These are phyloP conservation scores for Merluccius polli DNA, from an alignment of 2,797 vertebrate species.

Conservation along the genomic window DNA sequence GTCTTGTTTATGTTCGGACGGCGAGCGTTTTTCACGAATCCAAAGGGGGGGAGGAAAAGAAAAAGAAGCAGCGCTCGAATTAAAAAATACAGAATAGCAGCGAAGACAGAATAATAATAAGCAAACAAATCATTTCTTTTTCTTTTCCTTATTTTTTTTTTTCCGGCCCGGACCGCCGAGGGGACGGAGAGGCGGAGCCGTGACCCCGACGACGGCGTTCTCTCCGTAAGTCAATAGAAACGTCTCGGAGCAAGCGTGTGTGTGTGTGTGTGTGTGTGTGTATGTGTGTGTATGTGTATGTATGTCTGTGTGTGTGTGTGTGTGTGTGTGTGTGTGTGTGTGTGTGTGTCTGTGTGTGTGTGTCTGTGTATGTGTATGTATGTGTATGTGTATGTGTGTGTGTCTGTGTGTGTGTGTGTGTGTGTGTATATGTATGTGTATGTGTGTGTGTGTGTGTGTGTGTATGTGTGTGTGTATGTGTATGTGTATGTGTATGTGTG, in stretches of 20 bases:
- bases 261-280: neutral
- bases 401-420: neutral
- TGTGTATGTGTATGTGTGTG: constrained; percentile 1
- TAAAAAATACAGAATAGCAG: constrained; percentile 37
- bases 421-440: neutral
- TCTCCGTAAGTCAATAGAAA: constrained; percentile 62
- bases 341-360: neutral
- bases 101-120: constrained; percentile 45
- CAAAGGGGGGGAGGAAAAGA: constrained; percentile 22
- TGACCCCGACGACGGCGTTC: constrained; percentile 22
- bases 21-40: constrained; percentile 53
- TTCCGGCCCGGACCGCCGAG: constrained; percentile 49
- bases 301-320: constrained; percentile 21
- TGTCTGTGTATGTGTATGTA: neutral
- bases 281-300: constrained; percentile 22
- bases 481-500: no score
- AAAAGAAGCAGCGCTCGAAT: constrained; percentile 33
- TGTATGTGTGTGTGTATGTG: no score
- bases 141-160: neutral
- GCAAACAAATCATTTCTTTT: constrained; percentile 57
- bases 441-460: no score
- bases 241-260: constrained; percentile 13
- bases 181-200: constrained; percentile 31
- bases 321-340: neutral
- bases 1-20: constrained; percentile 55